Evolutionary conservation across 1,140 invertebrate genomes (phyloP), one percentile per base, ranked within the genome.

Genomic region (Rhyacophila brunnea): DNA sequence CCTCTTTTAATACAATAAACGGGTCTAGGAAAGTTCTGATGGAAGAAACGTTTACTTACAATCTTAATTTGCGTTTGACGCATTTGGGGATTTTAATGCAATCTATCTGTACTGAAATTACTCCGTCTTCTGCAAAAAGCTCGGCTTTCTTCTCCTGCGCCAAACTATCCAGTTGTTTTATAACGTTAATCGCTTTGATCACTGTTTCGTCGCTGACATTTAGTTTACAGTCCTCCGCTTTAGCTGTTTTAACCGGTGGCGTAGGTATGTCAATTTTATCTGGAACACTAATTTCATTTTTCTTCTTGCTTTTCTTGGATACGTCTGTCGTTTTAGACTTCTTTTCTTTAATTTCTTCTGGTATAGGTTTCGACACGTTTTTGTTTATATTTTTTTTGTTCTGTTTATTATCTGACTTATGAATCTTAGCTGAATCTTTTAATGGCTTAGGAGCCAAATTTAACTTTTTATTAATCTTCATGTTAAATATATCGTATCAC

Each of bases 1-100:
- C n/a, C 34, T 7, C n/a, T 35, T n/a, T 35, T 7, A 35, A 35
- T 7, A n/a, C 34, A 57, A 40, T 55, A 10, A 46, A 18, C n/a
- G 20, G 38, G 28, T 6, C 15, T 19, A 45, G 34, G 36, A 49
- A 19, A 15, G 6, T 17, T 18, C 10, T 14, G 20, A 9, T 47
- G 11, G 15, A 53, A 5, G 3, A 13, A 42, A 42, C 3, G 13
- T 42, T 42, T 64, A 73, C 74, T 73, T 71, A 80, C 73, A 82
- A 68, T 62, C 81, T 68, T 47, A 78, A 58, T 49, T 73, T 68
- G 61, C 75, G 66, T 23, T 60, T 57, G 49, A 74, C 67, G 48
- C 68, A 66, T 60, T 75, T 70, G 3, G 81, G 74, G 13, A 83
- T 68, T 68, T 75, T 81, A 10, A 82, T 67, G 14, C 70, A 71